Evolutionary conservation across 1,140 invertebrate genomes (phyloP).

Genomic region (Macrobrachium rosenbergii): DNA sequence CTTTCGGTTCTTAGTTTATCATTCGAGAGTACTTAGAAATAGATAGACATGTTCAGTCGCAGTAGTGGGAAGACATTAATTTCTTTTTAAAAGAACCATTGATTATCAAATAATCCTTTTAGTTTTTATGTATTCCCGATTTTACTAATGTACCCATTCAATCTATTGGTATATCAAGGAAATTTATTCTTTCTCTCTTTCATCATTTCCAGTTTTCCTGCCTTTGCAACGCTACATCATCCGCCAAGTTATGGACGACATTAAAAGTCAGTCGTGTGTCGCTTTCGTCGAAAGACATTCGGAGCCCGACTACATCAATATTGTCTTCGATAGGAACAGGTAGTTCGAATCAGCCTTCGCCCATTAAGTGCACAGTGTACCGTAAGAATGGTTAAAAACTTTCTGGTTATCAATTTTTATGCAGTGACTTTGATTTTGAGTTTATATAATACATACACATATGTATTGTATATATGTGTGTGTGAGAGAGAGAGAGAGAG

Average conservation of each 20-base stretch:
- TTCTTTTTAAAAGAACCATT: no score
- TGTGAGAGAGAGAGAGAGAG: no score
- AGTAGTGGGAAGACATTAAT: no score
- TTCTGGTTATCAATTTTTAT: not conserved
- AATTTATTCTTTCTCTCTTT: not conserved
- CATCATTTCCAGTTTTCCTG: conserved; percentile 32
- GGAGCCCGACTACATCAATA: conserved; percentile 56
- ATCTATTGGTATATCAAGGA: no score
- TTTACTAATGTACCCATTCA: not conserved
- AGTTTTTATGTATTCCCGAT: no score
- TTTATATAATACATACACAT: no score
- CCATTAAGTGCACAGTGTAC: not conserved
- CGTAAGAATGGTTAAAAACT: not conserved
- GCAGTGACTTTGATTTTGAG: no score
- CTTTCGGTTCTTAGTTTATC: no score
- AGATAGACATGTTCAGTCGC: no score
- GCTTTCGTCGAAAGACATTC: conserved; percentile 46
- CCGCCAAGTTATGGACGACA: conserved; percentile 55
- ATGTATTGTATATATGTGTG: no score
- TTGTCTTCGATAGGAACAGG: conserved; percentile 58
- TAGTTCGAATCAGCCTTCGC: not conserved
- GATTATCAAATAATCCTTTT: no score
- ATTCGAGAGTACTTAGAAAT: no score
- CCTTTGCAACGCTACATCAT: conserved; percentile 52
- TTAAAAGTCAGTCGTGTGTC: conserved; percentile 51